Conservation (phyloP, 1,140 invertebrate species). For the Drosophila subobscura region DNA sequence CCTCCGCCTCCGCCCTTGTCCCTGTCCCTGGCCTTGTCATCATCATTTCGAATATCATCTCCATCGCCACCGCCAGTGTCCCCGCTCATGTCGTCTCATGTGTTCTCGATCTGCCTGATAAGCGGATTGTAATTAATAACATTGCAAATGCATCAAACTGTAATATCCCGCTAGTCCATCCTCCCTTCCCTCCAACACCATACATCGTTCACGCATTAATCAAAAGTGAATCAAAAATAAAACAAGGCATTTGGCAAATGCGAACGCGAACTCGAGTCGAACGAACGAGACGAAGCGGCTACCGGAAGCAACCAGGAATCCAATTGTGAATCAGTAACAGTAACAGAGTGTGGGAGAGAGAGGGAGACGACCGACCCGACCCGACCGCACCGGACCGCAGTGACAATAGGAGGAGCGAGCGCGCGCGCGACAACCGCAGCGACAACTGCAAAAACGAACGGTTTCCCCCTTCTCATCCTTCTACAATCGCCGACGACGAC, state of each 20-base stretch:
- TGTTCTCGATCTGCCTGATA: constrained; percentile 26
- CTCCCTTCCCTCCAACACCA: too few relatives aligned
- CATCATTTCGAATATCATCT: background rate
- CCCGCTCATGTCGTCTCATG: background rate
- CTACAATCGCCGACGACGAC: constrained; percentile 5
- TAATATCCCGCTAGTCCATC: too few relatives aligned
- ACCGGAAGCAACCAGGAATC: constrained; percentile 45
- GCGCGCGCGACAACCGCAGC: too few relatives aligned
- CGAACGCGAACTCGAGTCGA: background rate
- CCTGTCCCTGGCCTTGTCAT: constrained; percentile 36
- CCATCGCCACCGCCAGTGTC: too few relatives aligned
- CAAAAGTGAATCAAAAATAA: constrained; percentile 57
- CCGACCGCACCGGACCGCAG: too few relatives aligned
- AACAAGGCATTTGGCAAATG: constrained; percentile 52
- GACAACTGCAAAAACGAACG: too few relatives aligned
- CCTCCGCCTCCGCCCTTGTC: too few relatives aligned
- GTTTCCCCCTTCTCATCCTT: too few relatives aligned
- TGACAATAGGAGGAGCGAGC: too few relatives aligned
- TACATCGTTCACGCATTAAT: constrained; percentile 26
- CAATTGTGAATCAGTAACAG: constrained; percentile 19
- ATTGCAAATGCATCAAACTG: too few relatives aligned
- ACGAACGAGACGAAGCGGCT: background rate
- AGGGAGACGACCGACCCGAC: background rate
- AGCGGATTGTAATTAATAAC: constrained; percentile 30
- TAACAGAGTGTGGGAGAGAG: background rate